These are phyloP conservation scores for Eleutherodactylus coqui DNA, from an alignment of 2,797 vertebrate species.

Conservation along the genomic window DNA sequence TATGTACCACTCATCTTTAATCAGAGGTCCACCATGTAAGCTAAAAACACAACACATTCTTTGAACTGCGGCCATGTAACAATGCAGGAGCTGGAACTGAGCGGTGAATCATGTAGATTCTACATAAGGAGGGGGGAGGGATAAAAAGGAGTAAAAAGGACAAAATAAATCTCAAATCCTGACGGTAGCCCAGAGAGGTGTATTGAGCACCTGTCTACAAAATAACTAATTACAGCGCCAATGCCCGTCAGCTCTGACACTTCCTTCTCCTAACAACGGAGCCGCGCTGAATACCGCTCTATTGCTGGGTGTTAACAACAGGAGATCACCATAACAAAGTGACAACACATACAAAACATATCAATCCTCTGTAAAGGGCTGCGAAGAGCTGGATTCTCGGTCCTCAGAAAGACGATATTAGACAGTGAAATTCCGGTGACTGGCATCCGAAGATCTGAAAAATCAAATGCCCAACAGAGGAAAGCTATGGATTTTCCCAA, in stretches of 20 bases:
- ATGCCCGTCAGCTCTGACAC: conserved; percentile 22
- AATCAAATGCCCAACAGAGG: not conserved
- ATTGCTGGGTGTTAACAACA: not conserved
- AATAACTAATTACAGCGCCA: conserved; percentile 24
- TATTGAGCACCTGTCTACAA: conserved; percentile 28
- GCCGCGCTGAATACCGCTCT: not conserved
- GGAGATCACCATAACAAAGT: not conserved
- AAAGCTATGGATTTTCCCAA: not conserved
- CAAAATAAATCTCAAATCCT: not conserved
- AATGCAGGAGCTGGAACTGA: not conserved
- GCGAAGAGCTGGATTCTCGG: not conserved
- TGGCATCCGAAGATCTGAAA: not conserved
- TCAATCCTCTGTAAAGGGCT: conserved; percentile 8
- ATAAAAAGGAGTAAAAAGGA: not conserved
- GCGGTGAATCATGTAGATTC: not conserved
- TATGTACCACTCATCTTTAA: not conserved
- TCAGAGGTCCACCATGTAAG: not conserved
- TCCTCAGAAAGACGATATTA: not conserved
- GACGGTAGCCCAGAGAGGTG: not conserved
- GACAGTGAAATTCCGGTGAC: not conserved
- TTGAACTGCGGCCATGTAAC: not conserved
- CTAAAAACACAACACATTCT: not conserved
- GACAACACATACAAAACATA: conserved; percentile 9
- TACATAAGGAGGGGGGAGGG: not conserved
- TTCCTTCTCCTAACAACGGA: not conserved